Evolutionary conservation across 2,113 vertebrate species (phyloP), one percentile per base, ranked within the genome.

Genomic region (Sprattus sprattus): DNA sequence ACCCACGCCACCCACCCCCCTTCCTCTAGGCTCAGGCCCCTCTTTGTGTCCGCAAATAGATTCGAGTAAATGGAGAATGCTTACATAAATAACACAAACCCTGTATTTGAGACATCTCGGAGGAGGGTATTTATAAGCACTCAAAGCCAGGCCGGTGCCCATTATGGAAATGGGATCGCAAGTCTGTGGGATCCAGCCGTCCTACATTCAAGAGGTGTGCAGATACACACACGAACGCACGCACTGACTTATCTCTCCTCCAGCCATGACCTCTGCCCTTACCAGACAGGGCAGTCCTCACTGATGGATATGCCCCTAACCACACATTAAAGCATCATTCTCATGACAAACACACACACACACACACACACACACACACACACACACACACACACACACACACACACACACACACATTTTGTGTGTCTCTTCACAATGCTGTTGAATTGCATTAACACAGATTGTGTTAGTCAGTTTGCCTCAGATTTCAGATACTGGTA

Each of bases 41-140:
- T 78, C 32, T 78, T 32, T 78, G 71, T 78, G 71, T 78, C 71
- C 71, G 15, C 71, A 78, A 78, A 78, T 78, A 78, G 71, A 78
- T 78, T 18, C 4, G 71, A 39, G 71, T 39, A 78, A 78, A 32
- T 78, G 32, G 71, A 78, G 71, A 39, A 28, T 39, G 71, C 71
- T 78, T 32, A 32, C 71, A 78, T 78, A 78, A 78, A 78, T 78
- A 78, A 78, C 71, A 32, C 28, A 11, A 78, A 32, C 15, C 71
- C 71, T 15, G 71, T 32, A 16, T 39, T 39, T 10, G 71, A 78
- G 71, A 32, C 71, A 15, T 78, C 28, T 78, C 25, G 15, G 25
- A 32, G 32, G 64, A 32, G n/a, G 64, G 64, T 39, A 78, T 78
- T 78, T 32, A 78, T 78, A 78, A 39, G 71, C 71, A 3, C 4